Base-by-base conservation (phyloP, 2,113 vertebrate species). In the Pedionomus torquatus region DNA sequence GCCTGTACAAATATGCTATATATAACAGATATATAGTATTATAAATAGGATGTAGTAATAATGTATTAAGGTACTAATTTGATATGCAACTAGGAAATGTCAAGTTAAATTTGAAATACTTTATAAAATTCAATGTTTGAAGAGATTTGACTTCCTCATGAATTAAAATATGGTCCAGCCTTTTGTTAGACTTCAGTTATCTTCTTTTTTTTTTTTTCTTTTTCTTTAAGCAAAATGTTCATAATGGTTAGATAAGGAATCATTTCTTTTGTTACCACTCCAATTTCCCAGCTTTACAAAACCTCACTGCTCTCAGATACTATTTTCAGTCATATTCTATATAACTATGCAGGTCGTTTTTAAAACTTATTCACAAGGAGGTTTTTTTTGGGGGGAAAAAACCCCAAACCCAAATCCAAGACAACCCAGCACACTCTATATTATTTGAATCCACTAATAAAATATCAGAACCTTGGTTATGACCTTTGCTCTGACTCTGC, bases 371-470 rank as follows among this genome's bases (percentile, higher is more conserved):
- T 63, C 5, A 13, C 30, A 75, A 43, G 55, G 13, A 76, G 17
- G 9, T 0, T 14, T 24, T 30, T 30, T 4, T 9, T 5, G 13
- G 17, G 4, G 1, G 5, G 10, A 46, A 23, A 28, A 33, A 54
- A 60, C 2, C 7, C 31, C 54, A 44, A 21, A 8, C 0, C 0
- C 18, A 30, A 48, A 65, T 4, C 6, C 8, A 57, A 17, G 9
- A 19, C 30, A 89, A 37, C 23, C 3, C 75, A 33, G 5, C 1
- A 2, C 26, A 25, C 5, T 2, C 31, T 51, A 28, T 30, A 43
- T 11, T 55, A 35, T 58, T 82, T 80, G 21, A 39, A 43, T 90
- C 75, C 39, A 14, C 30, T 64, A 66, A 43, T 31, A 63, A 37
- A 78, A 68, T 26, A 74, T 30, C n/a, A 30, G 11, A 44, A n/a